Evolutionary conservation across 2,797 vertebrate species (phyloP).

Genomic region (Chanos chanos): DNA sequence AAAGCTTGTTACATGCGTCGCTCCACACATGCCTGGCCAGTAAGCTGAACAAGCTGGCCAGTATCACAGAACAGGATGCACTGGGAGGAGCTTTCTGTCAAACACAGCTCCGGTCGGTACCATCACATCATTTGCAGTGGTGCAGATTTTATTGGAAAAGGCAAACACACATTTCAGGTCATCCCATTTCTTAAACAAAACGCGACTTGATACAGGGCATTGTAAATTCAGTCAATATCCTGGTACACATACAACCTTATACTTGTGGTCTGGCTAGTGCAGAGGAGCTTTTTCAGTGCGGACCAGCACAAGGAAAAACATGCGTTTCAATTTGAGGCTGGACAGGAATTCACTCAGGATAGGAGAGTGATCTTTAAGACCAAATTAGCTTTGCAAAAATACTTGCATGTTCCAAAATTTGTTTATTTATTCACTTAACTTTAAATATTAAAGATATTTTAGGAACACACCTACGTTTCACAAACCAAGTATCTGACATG

Average conservation of each 20-base stretch:
- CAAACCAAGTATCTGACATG: not conserved
- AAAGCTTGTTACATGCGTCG: too few relatives aligned
- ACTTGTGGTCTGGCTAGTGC: slow-evolving; percentile 25
- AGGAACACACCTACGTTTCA: slow-evolving; percentile 14
- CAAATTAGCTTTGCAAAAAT: not conserved
- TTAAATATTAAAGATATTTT: slow-evolving; percentile 38
- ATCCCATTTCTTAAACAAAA: slow-evolving; percentile 15
- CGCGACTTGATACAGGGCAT: slow-evolving; percentile 4
- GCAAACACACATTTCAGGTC: not conserved
- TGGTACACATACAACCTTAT: slow-evolving; percentile 9
- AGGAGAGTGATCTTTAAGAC: not conserved
- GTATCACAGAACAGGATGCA: not conserved
- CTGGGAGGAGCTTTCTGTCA: too few relatives aligned
- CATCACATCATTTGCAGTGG: not conserved
- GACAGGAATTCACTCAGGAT: slow-evolving; percentile 19
- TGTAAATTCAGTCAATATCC: slow-evolving; percentile 3
- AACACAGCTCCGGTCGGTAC: too few relatives aligned
- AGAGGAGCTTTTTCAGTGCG: slow-evolving; percentile 32
- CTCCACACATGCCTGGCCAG: too few relatives aligned
- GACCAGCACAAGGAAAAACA: slow-evolving; percentile 18
- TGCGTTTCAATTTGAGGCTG: not conserved
- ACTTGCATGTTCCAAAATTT: slow-evolving; percentile 3
- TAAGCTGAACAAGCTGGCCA: not conserved
- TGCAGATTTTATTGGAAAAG: slow-evolving; percentile 55
- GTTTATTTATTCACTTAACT: not conserved